phyloP scores from a whole-genome alignment of 2,113 vertebrate species.

The Dryoscopus gambensis region DNA sequence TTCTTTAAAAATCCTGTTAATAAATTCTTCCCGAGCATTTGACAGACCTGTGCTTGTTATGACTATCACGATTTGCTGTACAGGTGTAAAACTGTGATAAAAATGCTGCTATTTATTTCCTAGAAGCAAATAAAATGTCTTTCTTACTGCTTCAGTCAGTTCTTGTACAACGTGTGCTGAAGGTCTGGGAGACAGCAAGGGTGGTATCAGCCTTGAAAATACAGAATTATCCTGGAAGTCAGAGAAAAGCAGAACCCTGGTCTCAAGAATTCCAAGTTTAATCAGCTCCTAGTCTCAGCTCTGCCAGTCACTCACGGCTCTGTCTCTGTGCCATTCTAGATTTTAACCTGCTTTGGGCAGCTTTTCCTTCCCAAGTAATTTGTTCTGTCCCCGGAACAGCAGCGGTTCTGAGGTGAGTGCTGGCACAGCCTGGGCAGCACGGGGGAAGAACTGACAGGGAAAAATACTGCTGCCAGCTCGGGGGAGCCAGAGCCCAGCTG shows the following conservation, averaged over 20 bases:
- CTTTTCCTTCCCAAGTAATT: neutral
- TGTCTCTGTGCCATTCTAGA: neutral
- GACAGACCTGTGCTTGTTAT: neutral
- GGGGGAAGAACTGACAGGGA: neutral
- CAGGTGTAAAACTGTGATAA: neutral
- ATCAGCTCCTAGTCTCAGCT: neutral
- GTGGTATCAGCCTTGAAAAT: neutral
- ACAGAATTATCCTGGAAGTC: neutral
- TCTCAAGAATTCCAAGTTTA: neutral
- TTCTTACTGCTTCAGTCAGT: neutral
- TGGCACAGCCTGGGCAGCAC: neutral
- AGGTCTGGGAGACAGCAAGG: neutral
- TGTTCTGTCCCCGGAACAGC: neutral
- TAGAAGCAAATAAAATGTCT: neutral
- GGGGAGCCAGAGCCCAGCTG: neutral
- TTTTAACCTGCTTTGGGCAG: neutral
- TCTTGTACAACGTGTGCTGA: neutral
- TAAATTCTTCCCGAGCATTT: neutral
- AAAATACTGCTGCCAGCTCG: neutral
- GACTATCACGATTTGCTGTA: neutral
- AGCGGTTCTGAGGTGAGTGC: neutral
- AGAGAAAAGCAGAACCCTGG: neutral
- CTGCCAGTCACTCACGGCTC: neutral
- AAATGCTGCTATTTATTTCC: neutral
- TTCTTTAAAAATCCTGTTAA: neutral